Evolutionary conservation across 37 sponge, comb jelly and placozoan species (phyloP), one percentile per base, ranked within the genome.

Genomic region (Spongilla lacustris): DNA sequence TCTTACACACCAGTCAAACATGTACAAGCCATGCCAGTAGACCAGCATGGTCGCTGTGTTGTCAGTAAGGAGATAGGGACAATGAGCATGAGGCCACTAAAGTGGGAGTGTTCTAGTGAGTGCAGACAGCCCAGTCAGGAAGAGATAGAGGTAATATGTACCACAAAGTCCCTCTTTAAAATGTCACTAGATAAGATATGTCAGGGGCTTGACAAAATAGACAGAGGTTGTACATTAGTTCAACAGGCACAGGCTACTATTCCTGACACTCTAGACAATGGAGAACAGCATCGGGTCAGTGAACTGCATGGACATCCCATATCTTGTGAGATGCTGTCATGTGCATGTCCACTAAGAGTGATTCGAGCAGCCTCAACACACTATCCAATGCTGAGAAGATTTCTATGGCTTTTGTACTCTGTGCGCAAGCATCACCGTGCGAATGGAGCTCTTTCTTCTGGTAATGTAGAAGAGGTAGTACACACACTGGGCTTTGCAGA

Each of bases 241-340:
- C 58, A 58, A 58, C 58, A 58, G 58, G 58, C 58, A 36, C 58
- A 58, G 58, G 58, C 58, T 36, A 26, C 77, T 26, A 27, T 35
- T 36, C 36, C 33, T 26, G 34, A 76, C 38, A 34, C 36, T 76
- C 29, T 13, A 36, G 36, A 26, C 36, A 36, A 35, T 26, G 36
- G 33, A 27, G 46, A 76, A 26, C 26, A 36, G 6, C 26, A 4
- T 0, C 11, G 38, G 36, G 33, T 24, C 27, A 49, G 29, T 26
- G 80, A 79, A 50, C 58, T 79, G 49, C 49, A 48, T n/a, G 80
- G 80, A 49, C 80, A 79, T 29, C 80, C 80, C 11, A 48, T 79
- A 25, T 58, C 80, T 38, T 79, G 80, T 46, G 23, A 27, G 41
- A 25, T 23, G 29, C 23, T n/a, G n/a, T 46, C 29, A 32, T 72